Conservation (phyloP, 2,797 vertebrate species). For the Xiphophorus birchmanni region DNA sequence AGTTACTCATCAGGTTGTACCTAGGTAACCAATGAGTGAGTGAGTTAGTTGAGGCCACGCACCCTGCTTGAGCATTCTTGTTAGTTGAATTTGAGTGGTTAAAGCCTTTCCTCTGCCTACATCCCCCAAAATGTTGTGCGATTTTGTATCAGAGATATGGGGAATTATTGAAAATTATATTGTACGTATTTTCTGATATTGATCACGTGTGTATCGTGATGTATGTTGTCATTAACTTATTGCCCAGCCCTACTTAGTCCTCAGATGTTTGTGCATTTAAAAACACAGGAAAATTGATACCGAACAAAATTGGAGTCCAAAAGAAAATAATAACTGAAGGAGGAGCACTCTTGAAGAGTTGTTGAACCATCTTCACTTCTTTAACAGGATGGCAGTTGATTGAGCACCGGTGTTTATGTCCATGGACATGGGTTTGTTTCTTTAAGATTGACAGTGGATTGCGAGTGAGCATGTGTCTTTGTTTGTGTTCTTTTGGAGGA, state of each 20-base stretch:
- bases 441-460: conserved; percentile 49
- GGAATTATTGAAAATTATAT: too few species aligned
- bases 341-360: conserved; percentile 39
- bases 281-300: conserved; percentile 8
- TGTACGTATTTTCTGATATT: too few species aligned
- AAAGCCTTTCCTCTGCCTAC: too few species aligned
- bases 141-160: conserved; percentile 52
- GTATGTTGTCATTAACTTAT: too few species aligned
- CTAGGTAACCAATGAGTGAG: too few species aligned
- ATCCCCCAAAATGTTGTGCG: too few species aligned
- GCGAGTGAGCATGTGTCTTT: conserved; percentile 50
- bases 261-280: neutral
- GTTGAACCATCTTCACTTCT: conserved; percentile 14
- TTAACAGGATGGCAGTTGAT: conserved; percentile 38
- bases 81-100: too few species aligned
- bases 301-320: neutral
- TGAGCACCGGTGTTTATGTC: conserved; percentile 19
- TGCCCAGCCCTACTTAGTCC: conserved; percentile 22
- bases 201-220: too few species aligned
- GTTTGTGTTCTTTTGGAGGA: conserved; percentile 32
- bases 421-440: conserved; percentile 36
- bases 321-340: conserved; percentile 26
- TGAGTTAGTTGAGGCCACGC: too few species aligned
- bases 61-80: too few species aligned
- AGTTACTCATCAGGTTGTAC: too few species aligned